phyloP scores from a whole-genome alignment of 2,888 invertebrate species.

The Parnassius apollo region DNA sequence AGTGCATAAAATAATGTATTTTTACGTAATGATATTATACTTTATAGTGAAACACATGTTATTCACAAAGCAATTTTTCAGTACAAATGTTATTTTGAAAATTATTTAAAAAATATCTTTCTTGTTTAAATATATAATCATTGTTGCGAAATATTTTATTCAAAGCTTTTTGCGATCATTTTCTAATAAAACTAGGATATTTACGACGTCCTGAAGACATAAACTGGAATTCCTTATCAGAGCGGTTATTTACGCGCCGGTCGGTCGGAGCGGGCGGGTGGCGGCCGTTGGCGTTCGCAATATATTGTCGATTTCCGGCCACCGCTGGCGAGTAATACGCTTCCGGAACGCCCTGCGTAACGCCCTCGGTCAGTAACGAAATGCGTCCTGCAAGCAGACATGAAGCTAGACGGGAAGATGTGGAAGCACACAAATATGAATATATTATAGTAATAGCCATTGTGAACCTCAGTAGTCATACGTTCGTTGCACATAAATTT shows the following conservation, averaged over 20 bases:
- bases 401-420: slow-evolving; percentile 8
- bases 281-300: slow-evolving; percentile 55
- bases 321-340: slow-evolving; percentile 74
- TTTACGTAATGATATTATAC: too few relatives aligned
- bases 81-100: too few relatives aligned
- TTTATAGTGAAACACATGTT: too few relatives aligned
- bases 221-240: slow-evolving; percentile 47
- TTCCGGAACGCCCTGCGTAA: slow-evolving; percentile 65
- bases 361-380: slow-evolving; percentile 40
- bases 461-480: too few relatives aligned
- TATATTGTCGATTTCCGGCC: slow-evolving; percentile 75
- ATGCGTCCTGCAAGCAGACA: slow-evolving; percentile 19
- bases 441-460: too few relatives aligned
- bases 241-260: slow-evolving; percentile 55
- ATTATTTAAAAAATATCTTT: too few relatives aligned
- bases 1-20: too few relatives aligned
- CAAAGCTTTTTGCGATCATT: too few relatives aligned
- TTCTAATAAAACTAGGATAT: slow-evolving; percentile 2
- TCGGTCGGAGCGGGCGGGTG: slow-evolving; percentile 41
- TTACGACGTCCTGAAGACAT: slow-evolving; percentile 19
- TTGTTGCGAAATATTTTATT: too few relatives aligned
- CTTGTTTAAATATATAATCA: too few relatives aligned
- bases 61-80: too few relatives aligned
- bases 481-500: too few relatives aligned
- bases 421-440: not conserved